Conservation (phyloP, 1,140 invertebrate genomes). For the Plodia interpunctella region DNA sequence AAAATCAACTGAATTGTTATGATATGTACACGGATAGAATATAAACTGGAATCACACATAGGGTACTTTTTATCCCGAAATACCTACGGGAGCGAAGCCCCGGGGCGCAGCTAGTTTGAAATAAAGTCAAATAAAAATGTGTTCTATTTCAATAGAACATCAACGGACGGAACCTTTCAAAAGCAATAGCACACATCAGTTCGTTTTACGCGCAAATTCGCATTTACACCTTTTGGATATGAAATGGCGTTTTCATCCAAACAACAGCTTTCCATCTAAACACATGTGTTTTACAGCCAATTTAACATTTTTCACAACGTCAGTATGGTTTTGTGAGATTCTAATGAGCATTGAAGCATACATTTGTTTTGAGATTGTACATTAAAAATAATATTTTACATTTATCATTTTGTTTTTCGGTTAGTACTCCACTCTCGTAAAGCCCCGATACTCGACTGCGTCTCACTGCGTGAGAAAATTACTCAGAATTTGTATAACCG, state of each 20-base stretch:
- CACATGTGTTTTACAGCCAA: neutral
- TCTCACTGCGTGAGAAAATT: no score
- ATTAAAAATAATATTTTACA: no score
- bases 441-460: no score
- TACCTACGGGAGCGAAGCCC: no score
- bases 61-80: no score
- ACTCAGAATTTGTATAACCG: no score
- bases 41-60: no score
- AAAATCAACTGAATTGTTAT: no score
- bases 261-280: neutral
- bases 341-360: neutral
- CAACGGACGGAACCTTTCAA: neutral
- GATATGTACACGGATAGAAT: no score
- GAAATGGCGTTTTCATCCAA: neutral
- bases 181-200: neutral
- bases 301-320: neutral
- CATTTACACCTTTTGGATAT: neutral
- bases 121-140: no score
- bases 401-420: neutral
- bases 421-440: no score
- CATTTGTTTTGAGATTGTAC: neutral
- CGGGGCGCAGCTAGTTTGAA: no score
- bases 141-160: neutral
- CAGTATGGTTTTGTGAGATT: neutral
- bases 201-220: conserved; percentile 1